These are phyloP conservation scores for Phenganax marumi DNA, from an alignment of 92 coral and sea anemone genomes.

Conservation along the genomic window DNA sequence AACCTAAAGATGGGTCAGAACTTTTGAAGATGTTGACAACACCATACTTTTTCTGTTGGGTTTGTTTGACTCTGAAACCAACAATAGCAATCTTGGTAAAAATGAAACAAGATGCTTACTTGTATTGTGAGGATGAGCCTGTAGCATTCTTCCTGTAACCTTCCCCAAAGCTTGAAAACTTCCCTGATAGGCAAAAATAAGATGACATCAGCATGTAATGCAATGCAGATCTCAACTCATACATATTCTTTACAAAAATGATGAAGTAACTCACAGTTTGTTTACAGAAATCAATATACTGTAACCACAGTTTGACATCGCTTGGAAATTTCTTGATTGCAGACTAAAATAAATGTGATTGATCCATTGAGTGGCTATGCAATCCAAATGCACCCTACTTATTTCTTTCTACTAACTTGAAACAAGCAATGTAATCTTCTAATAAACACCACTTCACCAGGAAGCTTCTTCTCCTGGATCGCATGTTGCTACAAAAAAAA, in stretches of 20 bases:
- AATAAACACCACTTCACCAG: conserved; percentile 67
- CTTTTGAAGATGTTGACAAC: not conserved
- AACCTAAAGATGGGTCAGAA: conserved; percentile 45
- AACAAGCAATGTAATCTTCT: conserved; percentile 70
- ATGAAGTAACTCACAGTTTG: not conserved
- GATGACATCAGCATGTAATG: not conserved
- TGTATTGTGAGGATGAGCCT: conserved; percentile 85
- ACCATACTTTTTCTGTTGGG: too few species aligned
- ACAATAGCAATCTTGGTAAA: too few species aligned
- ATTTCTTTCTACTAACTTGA: conserved; percentile 54
- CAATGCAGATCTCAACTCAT: not conserved
- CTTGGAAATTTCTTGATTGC: conserved; percentile 85
- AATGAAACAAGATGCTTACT: conserved; percentile 29
- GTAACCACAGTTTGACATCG: conserved; percentile 90
- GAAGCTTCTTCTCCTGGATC: conserved; percentile 53
- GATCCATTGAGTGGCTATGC: not conserved
- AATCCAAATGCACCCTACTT: not conserved
- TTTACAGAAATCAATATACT: conserved; percentile 84
- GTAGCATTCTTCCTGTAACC: conserved; percentile 76
- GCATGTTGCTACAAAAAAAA: conserved; percentile 51
- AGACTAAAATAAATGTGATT: conserved; percentile 62
- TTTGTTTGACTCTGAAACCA: too few species aligned
- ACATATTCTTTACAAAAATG: not conserved
- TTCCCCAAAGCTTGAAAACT: conserved; percentile 74
- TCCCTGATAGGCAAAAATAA: conserved; percentile 56